A percentile compares a stretch with the other conserved stretches of the same genome.
These are phyloP conservation scores for Tiphia femorata DNA, from an alignment of 2,888 invertebrate genomes.

Conservation along the genomic window DNA sequence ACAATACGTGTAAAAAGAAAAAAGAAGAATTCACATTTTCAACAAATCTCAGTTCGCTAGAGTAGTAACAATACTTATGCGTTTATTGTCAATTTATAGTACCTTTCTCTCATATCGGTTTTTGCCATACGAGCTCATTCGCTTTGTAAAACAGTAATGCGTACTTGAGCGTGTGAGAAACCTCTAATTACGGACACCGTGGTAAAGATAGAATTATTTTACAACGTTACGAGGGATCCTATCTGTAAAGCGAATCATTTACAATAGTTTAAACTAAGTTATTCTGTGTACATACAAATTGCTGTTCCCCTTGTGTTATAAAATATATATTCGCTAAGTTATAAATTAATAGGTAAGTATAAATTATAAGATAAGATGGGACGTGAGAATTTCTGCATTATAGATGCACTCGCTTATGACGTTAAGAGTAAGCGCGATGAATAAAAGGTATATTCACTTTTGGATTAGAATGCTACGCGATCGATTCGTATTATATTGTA, in stretches of 20 bases:
- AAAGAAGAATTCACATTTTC: background rate
- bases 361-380: constrained; percentile 3
- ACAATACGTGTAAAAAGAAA: constrained; percentile 3
- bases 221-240: constrained; percentile 45
- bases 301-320: constrained; percentile 17
- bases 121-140: background rate
- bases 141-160: constrained; percentile 12
- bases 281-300: constrained; percentile 36
- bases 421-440: too few relatives aligned
- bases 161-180: constrained; percentile 20
- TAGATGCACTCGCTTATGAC: too few relatives aligned
- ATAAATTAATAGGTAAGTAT: constrained; percentile 22
- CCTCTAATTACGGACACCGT: constrained; percentile 25
- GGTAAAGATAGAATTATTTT: constrained; percentile 49
- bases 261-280: constrained; percentile 40
- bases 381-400: too few relatives aligned
- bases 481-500: too few relatives aligned
- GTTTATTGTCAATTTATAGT: background rate
- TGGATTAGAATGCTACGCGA: too few relatives aligned
- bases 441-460: too few relatives aligned
- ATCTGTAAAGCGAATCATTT: constrained; percentile 51
- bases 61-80: constrained; percentile 1
- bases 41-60: constrained; percentile 1
- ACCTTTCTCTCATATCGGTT: background rate
- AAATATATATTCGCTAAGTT: constrained; percentile 12